phyloP scores from a whole-genome alignment of 2,113 vertebrate genomes.

The Ginglymostoma cirratum region DNA sequence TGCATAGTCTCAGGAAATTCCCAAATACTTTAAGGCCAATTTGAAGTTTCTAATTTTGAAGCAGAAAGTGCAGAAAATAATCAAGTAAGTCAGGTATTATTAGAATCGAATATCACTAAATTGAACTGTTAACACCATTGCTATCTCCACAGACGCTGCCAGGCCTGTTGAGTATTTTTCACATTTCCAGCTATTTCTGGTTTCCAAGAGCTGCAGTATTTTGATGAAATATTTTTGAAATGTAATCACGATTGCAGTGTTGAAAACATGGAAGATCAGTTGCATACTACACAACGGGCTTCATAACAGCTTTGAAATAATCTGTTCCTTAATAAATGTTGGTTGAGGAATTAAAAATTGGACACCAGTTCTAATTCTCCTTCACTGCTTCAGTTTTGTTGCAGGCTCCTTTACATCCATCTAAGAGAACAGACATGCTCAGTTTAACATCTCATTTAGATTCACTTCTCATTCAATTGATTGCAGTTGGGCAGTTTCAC shows the following conservation, averaged over 20 bases:
- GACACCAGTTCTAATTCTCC: background rate
- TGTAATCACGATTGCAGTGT: background rate
- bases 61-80: background rate
- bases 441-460: background rate
- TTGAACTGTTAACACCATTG: background rate
- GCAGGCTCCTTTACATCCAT: background rate
- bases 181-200: background rate
- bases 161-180: background rate
- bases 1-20: background rate
- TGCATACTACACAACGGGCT: background rate
- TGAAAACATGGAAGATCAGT: background rate
- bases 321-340: background rate
- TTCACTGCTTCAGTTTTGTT: background rate
- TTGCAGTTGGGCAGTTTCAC: background rate
- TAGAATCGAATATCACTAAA: background rate
- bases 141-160: background rate
- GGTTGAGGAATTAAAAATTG: background rate
- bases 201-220: background rate
- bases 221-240: background rate
- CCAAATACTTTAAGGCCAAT: background rate
- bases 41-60: background rate
- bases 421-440: background rate
- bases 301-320: background rate
- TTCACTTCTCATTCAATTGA: background rate
- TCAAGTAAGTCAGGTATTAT: background rate